Evolutionary conservation across 2,888 invertebrate genomes (phyloP).

Genomic region (Cylloceria caligata): DNA sequence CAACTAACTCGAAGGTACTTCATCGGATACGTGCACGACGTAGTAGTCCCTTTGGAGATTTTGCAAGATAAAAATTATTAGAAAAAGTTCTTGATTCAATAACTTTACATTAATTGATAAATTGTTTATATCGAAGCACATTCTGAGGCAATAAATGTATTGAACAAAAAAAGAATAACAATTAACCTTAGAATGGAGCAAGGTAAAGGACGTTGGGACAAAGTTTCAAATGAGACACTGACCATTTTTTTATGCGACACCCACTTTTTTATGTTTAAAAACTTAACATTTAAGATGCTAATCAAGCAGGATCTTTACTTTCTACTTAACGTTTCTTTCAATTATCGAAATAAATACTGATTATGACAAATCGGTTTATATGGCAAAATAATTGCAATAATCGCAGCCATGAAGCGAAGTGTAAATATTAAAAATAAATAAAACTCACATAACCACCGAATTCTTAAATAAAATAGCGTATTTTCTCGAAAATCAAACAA

Average conservation of each 20-base stretch:
- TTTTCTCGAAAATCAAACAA: slow-evolving; percentile 29
- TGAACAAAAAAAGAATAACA: no score
- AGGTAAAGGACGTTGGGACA: not conserved
- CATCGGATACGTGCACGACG: not conserved
- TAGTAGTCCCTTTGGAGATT: not conserved
- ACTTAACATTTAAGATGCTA: no score
- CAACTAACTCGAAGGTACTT: slow-evolving; percentile 12
- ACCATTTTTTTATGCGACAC: not conserved
- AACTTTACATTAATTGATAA: not conserved
- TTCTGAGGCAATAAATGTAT: not conserved
- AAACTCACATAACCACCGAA: not conserved
- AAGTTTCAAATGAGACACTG: not conserved
- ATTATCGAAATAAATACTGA: no score
- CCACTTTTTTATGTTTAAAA: not conserved
- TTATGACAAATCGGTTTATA: not conserved
- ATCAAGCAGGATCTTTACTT: no score
- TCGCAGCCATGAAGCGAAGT: not conserved
- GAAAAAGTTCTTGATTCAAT: not conserved
- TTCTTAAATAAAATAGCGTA: slow-evolving; percentile 5
- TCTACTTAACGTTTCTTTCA: no score
- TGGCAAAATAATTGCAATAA: not conserved
- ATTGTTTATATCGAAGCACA: not conserved
- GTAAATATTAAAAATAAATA: not conserved
- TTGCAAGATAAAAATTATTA: not conserved
- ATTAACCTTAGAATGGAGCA: not conserved